Conservation (phyloP, 1,140 invertebrate species). For the Chironomus striatipennis region DNA sequence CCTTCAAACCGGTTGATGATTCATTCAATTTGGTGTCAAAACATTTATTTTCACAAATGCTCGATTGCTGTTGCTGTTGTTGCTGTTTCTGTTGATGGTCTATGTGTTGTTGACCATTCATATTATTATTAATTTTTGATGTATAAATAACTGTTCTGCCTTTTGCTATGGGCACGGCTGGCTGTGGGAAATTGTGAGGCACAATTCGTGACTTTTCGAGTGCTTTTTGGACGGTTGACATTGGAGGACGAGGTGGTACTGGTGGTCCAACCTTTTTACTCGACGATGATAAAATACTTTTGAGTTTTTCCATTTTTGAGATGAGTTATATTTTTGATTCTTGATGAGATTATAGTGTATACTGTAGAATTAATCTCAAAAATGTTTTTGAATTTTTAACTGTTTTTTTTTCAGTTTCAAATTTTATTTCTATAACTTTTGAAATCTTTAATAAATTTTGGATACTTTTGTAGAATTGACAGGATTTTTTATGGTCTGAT, state of each 20-base stretch:
- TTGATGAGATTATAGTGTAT: neutral
- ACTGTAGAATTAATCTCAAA: too few species aligned
- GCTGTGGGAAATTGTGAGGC: neutral
- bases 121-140: slow-evolving; percentile 3
- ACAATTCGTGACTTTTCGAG: neutral
- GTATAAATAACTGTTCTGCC: slow-evolving; percentile 16
- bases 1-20: slow-evolving; percentile 19
- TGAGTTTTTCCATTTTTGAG: slow-evolving; percentile 1
- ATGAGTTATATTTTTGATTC: neutral
- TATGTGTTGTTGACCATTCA: neutral
- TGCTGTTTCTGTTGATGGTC: neutral
- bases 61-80: neutral
- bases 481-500: neutral
- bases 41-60: slow-evolving; percentile 4
- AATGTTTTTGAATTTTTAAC: too few species aligned
- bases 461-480: neutral
- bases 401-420: too few species aligned
- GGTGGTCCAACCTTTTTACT: neutral
- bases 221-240: neutral
- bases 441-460: too few species aligned
- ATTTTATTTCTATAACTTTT: too few species aligned
- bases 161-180: neutral
- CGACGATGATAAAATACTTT: neutral
- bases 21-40: neutral
- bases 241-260: slow-evolving; percentile 3